phyloP scores from a whole-genome alignment of 2,113 vertebrate species.

The Dipodomys merriami region DNA sequence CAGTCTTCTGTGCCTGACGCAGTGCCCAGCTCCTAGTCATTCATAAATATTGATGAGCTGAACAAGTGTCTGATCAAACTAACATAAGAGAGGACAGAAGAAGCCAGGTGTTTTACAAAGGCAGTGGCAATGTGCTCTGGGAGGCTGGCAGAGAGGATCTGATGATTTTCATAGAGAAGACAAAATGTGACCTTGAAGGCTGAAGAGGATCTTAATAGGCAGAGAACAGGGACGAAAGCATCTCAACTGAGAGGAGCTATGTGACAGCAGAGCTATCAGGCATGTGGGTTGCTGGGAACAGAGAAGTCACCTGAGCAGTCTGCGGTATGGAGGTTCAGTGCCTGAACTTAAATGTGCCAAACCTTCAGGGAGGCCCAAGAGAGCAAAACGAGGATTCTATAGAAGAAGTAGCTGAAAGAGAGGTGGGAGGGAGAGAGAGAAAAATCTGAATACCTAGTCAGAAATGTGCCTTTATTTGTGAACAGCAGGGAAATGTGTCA shows the following conservation, averaged over 20 bases:
- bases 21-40: background rate
- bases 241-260: background rate
- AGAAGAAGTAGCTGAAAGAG: background rate
- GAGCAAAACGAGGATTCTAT: background rate
- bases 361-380: background rate
- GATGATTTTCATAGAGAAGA: conserved; percentile 6
- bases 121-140: no score
- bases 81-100: background rate
- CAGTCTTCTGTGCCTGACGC: background rate
- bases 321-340: background rate
- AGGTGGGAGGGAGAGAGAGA: background rate
- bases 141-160: background rate
- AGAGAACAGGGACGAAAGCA: background rate
- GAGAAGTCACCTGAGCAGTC: background rate
- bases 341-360: background rate
- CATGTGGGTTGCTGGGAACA: background rate
- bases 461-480: background rate
- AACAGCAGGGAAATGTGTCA: conserved; percentile 2
- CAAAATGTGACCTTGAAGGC: conserved; percentile 36
- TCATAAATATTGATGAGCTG: conserved; percentile 21
- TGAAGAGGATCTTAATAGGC: conserved; percentile 14
- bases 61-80: background rate
- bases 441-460: background rate
- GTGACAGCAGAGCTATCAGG: background rate
- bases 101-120: conserved; percentile 2